Evolutionary conservation across 2,113 vertebrate genomes (phyloP).

Genomic region (Hemichromis elongatus): DNA sequence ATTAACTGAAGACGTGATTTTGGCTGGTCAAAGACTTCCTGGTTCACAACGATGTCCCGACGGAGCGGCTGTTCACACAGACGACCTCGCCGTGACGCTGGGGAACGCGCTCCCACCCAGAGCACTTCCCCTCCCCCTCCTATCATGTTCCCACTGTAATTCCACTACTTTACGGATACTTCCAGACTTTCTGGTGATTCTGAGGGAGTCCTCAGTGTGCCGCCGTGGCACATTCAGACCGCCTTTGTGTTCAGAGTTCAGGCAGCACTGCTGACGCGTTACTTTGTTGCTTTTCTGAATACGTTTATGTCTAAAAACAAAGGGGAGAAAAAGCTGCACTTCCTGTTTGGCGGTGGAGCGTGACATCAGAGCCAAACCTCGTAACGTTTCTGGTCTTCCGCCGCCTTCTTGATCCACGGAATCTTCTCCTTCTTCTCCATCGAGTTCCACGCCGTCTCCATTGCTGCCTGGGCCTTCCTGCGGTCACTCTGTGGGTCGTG

Average conservation of each 20-base stretch:
- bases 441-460: constrained; percentile 75
- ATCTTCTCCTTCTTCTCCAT: constrained; percentile 84
- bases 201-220: too few relatives aligned
- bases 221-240: too few relatives aligned
- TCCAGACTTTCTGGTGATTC: too few relatives aligned
- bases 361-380: constrained; percentile 73
- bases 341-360: background rate
- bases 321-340: background rate
- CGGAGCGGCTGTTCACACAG: too few relatives aligned
- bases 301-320: background rate
- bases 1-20: too few relatives aligned
- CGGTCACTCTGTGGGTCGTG: constrained; percentile 65
- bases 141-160: too few relatives aligned
- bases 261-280: too few relatives aligned
- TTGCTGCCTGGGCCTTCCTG: constrained; percentile 72
- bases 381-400: constrained; percentile 81
- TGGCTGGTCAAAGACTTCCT: too few relatives aligned
- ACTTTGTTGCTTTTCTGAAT: background rate
- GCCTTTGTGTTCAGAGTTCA: too few relatives aligned
- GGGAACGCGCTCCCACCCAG: background rate
- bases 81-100: too few relatives aligned
- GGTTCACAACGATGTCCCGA: too few relatives aligned
- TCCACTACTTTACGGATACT: too few relatives aligned
- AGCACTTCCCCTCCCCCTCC: background rate
- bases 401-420: constrained; percentile 80